Evolutionary conservation across 2,113 vertebrate species (phyloP), one percentile per base, ranked within the genome.

Genomic region (Thalassoma bifasciatum): DNA sequence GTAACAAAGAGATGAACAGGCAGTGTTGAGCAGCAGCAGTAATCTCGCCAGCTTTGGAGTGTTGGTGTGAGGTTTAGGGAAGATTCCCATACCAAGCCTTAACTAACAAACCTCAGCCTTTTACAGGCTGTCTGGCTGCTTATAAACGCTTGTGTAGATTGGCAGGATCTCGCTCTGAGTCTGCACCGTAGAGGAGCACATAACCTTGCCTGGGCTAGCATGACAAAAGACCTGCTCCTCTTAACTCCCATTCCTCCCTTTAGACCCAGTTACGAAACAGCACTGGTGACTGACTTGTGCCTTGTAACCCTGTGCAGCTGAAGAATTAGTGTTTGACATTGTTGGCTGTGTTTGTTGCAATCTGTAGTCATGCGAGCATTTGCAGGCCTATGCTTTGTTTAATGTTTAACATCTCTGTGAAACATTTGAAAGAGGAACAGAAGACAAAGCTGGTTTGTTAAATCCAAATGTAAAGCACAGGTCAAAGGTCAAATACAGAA

Each of bases 281-380:
- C 24, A 75, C 58, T 22, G 1, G 30, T 30, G 50, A 26, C 23
- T 53, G 38, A 47, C 60, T 24, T 21, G 40, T 30, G 58, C 60
- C 50, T 38, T 50, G 66, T 61, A 71, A 81, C 74, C 77, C 81
- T 66, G 72, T 57, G 16, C 77, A 49, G 68, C 68, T 49, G 58
- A 78, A 36, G 47, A 66, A 66, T 66, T 44, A 4, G 34, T 71
- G 63, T 82, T 84, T 77, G 85, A 81, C 75, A 75, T 24, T 72
- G 49, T 30, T 19, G 16, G 23, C 59, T 62, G 11, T 71, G 50
- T 75, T 76, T 80, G 80, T 79, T 83, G 6, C 37, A 69, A 46
- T 24, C 12, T 63, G 58, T 68, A 69, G 24, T 44, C 5, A 24
- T 34, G 46, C 68, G 61, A 75, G 66, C 51, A 66, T 63, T 40